Evolutionary conservation across 2,113 vertebrate genomes (phyloP).

Genomic region (Oreochromis niloticus): DNA sequence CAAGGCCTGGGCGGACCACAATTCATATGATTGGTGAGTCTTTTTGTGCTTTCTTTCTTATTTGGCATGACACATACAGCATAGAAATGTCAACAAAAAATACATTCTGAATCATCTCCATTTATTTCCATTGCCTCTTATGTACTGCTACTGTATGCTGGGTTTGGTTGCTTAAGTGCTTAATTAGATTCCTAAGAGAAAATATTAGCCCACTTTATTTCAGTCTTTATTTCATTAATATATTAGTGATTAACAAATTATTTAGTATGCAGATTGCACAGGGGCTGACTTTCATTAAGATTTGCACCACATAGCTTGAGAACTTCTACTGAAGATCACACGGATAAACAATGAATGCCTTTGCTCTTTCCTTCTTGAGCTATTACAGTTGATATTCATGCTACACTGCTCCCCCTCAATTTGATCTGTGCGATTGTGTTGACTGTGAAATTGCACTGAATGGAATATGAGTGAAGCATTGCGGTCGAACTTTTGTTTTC

Average conservation of each 20-base stretch:
- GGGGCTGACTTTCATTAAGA: constrained; percentile 29
- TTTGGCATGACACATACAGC: not conserved
- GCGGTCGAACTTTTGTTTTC: constrained; percentile 45
- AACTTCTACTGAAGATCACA: constrained; percentile 19
- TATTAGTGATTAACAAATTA: constrained; percentile 1
- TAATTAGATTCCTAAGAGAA: not conserved
- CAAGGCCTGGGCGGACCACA: constrained; percentile 83
- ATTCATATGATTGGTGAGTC: constrained; percentile 71
- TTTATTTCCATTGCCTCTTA: not conserved
- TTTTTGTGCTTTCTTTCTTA: not conserved
- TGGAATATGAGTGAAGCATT: constrained; percentile 38
- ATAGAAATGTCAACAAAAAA: not conserved
- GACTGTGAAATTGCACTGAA: constrained; percentile 51
- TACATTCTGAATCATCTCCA: not conserved
- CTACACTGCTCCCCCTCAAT: constrained; percentile 45
- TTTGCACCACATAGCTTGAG: not conserved
- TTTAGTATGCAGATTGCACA: not conserved
- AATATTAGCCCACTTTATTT: not conserved
- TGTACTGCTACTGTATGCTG: not conserved
- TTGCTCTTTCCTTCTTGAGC: constrained; percentile 36
- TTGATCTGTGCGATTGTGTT: constrained; percentile 41
- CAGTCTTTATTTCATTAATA: constrained; percentile 6
- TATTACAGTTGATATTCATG: constrained; percentile 59
- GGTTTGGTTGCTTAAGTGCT: not conserved
- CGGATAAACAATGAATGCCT: constrained; percentile 8